Evolutionary conservation across 2,113 vertebrate genomes (phyloP).

Genomic region (Delphinapterus leucas): DNA sequence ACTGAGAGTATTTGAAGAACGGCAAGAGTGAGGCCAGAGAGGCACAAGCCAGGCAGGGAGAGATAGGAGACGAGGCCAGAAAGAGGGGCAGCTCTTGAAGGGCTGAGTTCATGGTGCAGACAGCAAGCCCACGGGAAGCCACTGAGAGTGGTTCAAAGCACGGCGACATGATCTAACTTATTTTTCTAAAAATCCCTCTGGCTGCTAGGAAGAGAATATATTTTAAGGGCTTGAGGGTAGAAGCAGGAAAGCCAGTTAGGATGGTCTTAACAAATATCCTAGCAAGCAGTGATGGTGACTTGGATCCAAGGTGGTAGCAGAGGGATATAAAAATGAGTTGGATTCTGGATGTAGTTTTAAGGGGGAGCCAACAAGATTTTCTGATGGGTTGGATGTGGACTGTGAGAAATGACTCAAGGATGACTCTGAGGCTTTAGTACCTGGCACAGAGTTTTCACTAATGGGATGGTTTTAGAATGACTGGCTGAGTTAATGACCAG

Average conservation of each 20-base stretch:
- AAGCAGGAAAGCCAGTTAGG: background rate
- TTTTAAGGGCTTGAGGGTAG: background rate
- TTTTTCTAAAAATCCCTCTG: background rate
- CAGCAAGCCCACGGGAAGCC: background rate
- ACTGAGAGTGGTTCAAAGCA: background rate
- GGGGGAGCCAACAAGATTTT: background rate
- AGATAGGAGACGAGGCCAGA: no score
- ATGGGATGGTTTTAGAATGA: background rate
- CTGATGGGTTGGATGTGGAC: background rate
- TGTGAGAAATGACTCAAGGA: background rate
- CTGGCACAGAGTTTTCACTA: background rate
- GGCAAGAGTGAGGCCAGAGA: background rate
- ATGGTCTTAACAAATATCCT: background rate
- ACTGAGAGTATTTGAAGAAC: background rate
- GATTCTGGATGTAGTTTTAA: background rate
- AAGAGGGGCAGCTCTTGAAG: background rate
- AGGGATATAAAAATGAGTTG: background rate
- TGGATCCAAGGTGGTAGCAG: background rate
- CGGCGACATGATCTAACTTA: background rate
- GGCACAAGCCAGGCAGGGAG: background rate
- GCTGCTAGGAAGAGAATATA: background rate
- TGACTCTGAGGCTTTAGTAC: background rate
- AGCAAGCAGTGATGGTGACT: background rate
- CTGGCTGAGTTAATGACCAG: background rate
- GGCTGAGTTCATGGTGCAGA: background rate